Conservation (phyloP, 2,888 invertebrate species). For the Amblyjoppa fuscipennis region DNA sequence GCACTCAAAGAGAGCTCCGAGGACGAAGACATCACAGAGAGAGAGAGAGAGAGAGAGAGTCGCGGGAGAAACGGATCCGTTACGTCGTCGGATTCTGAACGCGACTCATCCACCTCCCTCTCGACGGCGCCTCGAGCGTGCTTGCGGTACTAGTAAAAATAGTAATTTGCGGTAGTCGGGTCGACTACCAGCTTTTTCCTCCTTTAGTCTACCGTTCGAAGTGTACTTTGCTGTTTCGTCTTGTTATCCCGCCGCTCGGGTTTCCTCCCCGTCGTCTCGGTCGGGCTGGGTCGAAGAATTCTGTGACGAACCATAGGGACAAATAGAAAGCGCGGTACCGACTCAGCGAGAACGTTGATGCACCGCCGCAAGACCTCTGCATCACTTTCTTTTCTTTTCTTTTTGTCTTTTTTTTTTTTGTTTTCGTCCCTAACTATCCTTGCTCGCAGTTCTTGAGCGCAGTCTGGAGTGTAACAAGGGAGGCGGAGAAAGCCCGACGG, state of each 20-base stretch:
- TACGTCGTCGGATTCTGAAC: background rate
- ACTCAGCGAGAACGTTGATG: background rate
- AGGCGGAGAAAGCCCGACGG: constrained; percentile 37
- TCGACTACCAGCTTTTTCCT: constrained; percentile 1
- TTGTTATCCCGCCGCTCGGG: background rate
- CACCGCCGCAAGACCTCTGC: background rate
- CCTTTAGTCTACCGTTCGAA: background rate
- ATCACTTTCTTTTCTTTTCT: constrained; percentile 1
- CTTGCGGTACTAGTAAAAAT: constrained; percentile 34
- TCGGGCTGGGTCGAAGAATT: background rate
- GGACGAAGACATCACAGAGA: background rate
- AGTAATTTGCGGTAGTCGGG: constrained; percentile 29
- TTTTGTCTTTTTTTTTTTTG: constrained; percentile 17
- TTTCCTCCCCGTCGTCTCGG: background rate
- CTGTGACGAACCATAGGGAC: background rate
- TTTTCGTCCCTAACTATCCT: constrained; percentile 37
- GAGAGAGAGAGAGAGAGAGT: too few relatives aligned
- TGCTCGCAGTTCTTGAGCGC: constrained; percentile 13
- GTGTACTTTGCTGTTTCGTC: constrained; percentile 19
- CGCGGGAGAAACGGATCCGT: background rate
- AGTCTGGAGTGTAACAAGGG: constrained; percentile 26
- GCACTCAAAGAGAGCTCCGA: background rate
- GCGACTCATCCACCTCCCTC: background rate
- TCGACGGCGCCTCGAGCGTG: constrained; percentile 38
- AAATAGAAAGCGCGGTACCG: background rate